phyloP scores from a whole-genome alignment of 2,797 vertebrate genomes.

The Ambastaia sidthimunki region DNA sequence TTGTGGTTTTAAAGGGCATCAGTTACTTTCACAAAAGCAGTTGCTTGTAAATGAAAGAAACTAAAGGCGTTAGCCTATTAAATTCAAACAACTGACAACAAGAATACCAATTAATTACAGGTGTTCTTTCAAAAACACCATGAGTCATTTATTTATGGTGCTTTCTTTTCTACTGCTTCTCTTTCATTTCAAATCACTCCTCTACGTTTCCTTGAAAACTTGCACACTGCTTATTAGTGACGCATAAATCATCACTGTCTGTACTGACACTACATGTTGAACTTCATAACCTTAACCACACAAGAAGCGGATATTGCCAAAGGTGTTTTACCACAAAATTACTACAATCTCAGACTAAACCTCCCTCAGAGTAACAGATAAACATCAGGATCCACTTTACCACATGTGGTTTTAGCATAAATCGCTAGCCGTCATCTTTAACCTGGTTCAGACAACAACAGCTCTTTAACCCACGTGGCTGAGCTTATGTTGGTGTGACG shows the following conservation, averaged over 20 bases:
- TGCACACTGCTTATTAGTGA: constrained; percentile 58
- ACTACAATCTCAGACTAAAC: constrained; percentile 54
- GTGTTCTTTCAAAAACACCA: constrained; percentile 5
- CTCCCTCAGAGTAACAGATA: constrained; percentile 53
- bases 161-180: constrained; percentile 10
- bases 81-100: constrained; percentile 12
- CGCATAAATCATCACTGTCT: constrained; percentile 53
- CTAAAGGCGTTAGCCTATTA: neutral
- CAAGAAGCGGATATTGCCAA: constrained; percentile 54
- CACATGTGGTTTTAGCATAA: constrained; percentile 64
- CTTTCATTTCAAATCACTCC: constrained; percentile 35
- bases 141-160: constrained; percentile 28
- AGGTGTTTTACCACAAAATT: constrained; percentile 56
- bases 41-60: constrained; percentile 14
- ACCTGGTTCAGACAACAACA: constrained; percentile 36
- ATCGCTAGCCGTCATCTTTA: constrained; percentile 50
- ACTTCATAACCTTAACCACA: constrained; percentile 50
- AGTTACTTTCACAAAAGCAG: neutral
- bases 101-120: constrained; percentile 10
- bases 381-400: constrained; percentile 51
- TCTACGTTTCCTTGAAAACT: constrained; percentile 52
- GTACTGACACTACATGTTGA: constrained; percentile 31
- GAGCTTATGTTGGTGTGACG: constrained; percentile 18
- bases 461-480: neutral
- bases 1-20: constrained; percentile 2